These are phyloP conservation scores for Ornithoptera priamus DNA, from an alignment of 2,888 invertebrate species.

Conservation along the genomic window DNA sequence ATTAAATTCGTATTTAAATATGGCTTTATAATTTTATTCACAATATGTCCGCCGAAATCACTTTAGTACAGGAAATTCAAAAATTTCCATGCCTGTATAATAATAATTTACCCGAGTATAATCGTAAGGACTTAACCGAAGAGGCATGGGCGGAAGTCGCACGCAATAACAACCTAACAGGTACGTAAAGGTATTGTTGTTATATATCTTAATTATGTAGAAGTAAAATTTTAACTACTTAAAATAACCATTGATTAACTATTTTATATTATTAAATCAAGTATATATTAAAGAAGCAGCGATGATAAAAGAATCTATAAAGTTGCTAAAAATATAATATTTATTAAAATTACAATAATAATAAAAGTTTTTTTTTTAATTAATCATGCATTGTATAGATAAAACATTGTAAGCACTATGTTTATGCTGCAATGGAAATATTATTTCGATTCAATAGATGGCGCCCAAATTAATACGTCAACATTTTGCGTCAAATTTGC, in stretches of 20 bases:
- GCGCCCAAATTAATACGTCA: background rate
- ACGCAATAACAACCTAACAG: constrained; percentile 38
- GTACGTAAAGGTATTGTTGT: constrained; percentile 30
- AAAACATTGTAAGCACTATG: background rate
- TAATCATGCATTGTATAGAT: too few relatives aligned
- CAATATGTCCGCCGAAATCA: constrained; percentile 44
- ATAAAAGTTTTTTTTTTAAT: too few relatives aligned
- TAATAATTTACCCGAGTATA: constrained; percentile 44
- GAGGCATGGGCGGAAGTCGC: constrained; percentile 45
- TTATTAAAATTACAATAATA: too few relatives aligned
- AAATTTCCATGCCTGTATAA: constrained; percentile 46
- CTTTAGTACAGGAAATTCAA: constrained; percentile 44
- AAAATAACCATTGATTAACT: too few relatives aligned
- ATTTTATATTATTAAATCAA: too few relatives aligned
- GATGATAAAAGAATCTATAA: too few relatives aligned
- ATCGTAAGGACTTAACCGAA: constrained; percentile 45
- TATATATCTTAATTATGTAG: too few relatives aligned
- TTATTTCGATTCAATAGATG: background rate
- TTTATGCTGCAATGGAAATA: background rate
- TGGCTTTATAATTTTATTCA: constrained; percentile 1
- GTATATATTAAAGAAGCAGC: too few relatives aligned
- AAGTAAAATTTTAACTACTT: too few relatives aligned
- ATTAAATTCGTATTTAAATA: too few relatives aligned
- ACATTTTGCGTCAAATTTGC: too few relatives aligned
- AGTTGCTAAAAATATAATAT: too few relatives aligned